A percentile compares a stretch with the other conserved stretches of the same genome.
Conservation (phyloP, 2,113 vertebrate genomes). For the Oncorhynchus tshawytscha region DNA sequence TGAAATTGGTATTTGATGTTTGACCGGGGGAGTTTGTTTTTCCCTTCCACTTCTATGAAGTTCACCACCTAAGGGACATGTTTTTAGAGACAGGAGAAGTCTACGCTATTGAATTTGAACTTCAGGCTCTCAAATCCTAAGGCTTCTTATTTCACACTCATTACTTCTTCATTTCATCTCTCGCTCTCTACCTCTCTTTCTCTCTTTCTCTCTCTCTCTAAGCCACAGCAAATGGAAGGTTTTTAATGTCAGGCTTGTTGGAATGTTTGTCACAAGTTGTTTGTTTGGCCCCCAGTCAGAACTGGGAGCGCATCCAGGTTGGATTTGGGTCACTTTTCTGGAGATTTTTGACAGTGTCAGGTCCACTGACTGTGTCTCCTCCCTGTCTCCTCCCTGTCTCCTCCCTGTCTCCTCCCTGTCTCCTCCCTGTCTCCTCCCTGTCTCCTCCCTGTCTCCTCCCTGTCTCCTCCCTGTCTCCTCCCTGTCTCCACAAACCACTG, state of each 20-base stretch:
- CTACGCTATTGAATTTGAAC: background rate
- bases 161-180: background rate
- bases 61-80: constrained; percentile 11
- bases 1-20: constrained; percentile 56
- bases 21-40: background rate
- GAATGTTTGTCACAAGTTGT: constrained; percentile 56
- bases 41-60: constrained; percentile 34
- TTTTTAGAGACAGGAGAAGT: constrained; percentile 5
- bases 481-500: constrained; percentile 26
- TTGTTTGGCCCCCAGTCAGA: constrained; percentile 41
- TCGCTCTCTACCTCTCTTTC: constrained; percentile 22
- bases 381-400: no score
- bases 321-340: constrained; percentile 49
- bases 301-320: constrained; percentile 25
- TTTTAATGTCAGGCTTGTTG: constrained; percentile 45
- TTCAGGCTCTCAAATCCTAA: constrained; percentile 29
- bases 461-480: no score
- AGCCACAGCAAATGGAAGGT: background rate
- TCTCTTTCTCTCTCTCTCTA: background rate
- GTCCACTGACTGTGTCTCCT: constrained; percentile 25
- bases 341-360: constrained; percentile 25
- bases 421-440: no score
- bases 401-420: background rate
- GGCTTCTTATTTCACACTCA: constrained; percentile 20
- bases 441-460: background rate